Conservation (phyloP, 2,113 vertebrate genomes). For the Sialia sialis region DNA sequence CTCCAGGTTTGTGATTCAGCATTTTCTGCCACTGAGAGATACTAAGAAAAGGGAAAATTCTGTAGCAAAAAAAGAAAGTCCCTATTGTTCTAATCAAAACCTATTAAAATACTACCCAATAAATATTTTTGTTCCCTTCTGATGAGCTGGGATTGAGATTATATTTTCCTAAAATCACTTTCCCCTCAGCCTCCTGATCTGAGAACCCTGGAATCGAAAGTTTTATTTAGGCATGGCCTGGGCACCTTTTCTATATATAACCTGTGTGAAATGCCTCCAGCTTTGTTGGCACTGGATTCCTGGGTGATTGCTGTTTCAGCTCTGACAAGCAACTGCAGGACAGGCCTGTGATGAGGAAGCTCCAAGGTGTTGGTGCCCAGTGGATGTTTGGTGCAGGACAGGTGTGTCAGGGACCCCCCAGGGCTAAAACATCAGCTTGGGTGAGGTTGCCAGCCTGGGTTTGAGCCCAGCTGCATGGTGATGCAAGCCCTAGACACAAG, state of each 20-base stretch:
- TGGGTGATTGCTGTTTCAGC: neutral
- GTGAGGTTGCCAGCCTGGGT: neutral
- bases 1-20: slow-evolving; percentile 52
- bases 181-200: neutral
- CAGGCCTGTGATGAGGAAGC: neutral
- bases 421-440: neutral
- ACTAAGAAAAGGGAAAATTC: neutral
- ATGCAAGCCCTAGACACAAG: neutral
- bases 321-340: neutral
- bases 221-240: neutral
- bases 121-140: neutral
- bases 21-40: slow-evolving; percentile 6
- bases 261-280: neutral
- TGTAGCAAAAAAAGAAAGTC: neutral
- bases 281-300: neutral
- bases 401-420: neutral
- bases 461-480: neutral
- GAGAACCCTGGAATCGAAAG: neutral
- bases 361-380: neutral
- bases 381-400: neutral
- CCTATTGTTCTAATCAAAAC: neutral
- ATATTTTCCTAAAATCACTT: neutral
- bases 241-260: neutral
- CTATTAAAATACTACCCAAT: neutral
- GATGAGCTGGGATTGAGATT: neutral